Base-by-base conservation (phyloP, 1,140 invertebrate genomes). In the Cyphomyrmex costatus region DNA sequence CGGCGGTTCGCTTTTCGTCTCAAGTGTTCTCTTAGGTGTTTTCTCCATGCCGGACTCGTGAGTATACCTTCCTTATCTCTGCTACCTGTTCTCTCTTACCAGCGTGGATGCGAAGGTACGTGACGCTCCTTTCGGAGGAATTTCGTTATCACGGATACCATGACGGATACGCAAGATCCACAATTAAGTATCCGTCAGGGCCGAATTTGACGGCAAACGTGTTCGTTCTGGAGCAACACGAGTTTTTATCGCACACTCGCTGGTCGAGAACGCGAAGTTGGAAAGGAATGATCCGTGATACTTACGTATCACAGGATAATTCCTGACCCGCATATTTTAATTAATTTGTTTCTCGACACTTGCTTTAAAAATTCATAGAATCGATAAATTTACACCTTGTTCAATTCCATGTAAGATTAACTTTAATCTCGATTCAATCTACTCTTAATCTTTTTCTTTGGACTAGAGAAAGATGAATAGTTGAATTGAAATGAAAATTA, bases 21-120 rank as follows among this genome's bases (percentile, higher is more conserved):
- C 14, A 14, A 14, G 46, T 49, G 14, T 49, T 12, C 2, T 46
- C 21, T 3, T 42, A 10, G 36, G 16, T 7, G 65, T 27, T 14
- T 16, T 83, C 78, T 91, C 85, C 24, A 91, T 91, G 87, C 58
- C 24, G 27, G 19, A 12, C 42, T 66, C 14, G n/a, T 6, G 3
- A n/a, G 10, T n/a, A 24, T 42, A 5, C 0, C 21, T 24, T 27
- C 1, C 42, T 53, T 70, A 68, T 42, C 33, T 6, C 4, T 1
- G 27, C 2, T 19, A n/a, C 49, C 30, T 56, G 33, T 53, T 12
- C n/a, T 8, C n/a, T 51, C n/a, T 70, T n/a, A 21, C 68, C 51
- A 53, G 21, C 33, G 53, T 5, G 6, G 10, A 6, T 21, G 10
- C 49, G 36, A 36, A 58, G 19, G 16, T 2, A 76, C n/a, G 74